A percentile compares a stretch with the other conserved stretches of the same genome.
These are phyloP conservation scores for Nyctibius bracteatus DNA, from an alignment of 2,113 vertebrate species.

Conservation along the genomic window DNA sequence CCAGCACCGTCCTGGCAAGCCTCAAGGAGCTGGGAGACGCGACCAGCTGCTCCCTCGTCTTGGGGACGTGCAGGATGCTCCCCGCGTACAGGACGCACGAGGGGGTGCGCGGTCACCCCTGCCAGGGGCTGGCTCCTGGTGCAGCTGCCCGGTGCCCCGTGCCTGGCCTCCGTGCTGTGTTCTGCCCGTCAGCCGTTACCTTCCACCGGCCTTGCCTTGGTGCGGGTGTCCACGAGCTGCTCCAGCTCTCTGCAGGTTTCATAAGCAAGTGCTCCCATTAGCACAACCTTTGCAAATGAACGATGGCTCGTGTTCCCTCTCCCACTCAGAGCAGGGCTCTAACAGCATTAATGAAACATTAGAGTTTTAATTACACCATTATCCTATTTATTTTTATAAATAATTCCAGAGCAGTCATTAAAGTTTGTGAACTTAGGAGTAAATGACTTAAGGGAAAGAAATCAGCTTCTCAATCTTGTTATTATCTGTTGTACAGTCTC, in stretches of 20 bases:
- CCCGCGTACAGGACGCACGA: rapidly evolving
- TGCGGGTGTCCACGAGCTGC: neutral
- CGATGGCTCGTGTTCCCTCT: neutral
- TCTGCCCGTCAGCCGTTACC: neutral
- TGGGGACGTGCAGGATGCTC: neutral
- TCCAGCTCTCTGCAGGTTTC: neutral
- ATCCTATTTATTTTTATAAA: conserved; percentile 73
- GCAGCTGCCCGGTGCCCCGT: rapidly evolving
- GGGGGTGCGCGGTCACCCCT: rapidly evolving
- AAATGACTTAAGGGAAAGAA: conserved; percentile 60
- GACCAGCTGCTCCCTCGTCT: rapidly evolving
- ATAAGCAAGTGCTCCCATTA: neutral
- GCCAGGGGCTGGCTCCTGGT: neutral
- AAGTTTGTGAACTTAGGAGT: conserved; percentile 57
- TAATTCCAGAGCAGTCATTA: conserved; percentile 69
- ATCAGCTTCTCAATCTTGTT: conserved; percentile 38
- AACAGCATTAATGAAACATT: conserved; percentile 64
- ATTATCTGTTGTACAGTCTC: conserved; percentile 39
- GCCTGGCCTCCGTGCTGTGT: neutral
- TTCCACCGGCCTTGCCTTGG: neutral
- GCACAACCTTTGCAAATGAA: neutral
- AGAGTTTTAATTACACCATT: conserved; percentile 66
- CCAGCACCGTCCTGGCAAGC: neutral
- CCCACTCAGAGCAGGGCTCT: neutral
- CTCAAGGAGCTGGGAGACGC: neutral